Evolutionary conservation across 2,113 vertebrate species (phyloP).

Genomic region (Cisticola juncidis): DNA sequence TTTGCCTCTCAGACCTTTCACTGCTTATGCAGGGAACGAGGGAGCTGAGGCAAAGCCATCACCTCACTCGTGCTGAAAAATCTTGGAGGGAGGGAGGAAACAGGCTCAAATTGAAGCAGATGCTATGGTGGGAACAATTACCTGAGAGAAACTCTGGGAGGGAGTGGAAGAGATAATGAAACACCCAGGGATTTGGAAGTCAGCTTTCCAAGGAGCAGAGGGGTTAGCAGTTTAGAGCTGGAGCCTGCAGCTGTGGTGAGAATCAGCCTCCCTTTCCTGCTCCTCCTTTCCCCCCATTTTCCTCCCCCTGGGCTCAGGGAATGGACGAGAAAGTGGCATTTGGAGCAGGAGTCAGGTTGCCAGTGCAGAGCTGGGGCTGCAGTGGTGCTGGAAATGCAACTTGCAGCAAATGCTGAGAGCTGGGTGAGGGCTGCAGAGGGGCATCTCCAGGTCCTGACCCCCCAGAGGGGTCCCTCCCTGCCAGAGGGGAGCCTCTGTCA

Average conservation of each 20-base stretch:
- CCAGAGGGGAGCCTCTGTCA: neutral
- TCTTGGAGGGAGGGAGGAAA: neutral
- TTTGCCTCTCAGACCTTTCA: neutral
- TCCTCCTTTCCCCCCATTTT: neutral
- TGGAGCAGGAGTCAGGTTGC: neutral
- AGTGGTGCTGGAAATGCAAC: neutral
- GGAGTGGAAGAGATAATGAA: conserved; percentile 63
- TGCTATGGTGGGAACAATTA: conserved; percentile 68
- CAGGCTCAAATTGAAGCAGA: conserved; percentile 48
- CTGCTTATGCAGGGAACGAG: neutral
- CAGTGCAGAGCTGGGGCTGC: neutral
- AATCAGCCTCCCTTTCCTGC: conserved; percentile 5
- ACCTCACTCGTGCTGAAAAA: neutral
- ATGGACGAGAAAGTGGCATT: neutral
- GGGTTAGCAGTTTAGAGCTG: conserved; percentile 41
- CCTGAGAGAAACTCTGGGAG: conserved; percentile 56
- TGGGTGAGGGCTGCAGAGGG: neutral
- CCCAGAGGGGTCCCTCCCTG: neutral
- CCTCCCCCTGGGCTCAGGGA: neutral
- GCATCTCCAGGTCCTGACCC: neutral
- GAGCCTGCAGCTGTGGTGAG: conserved; percentile 37
- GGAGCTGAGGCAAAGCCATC: neutral
- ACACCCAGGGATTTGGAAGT: conserved; percentile 62
- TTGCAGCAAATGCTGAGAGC: neutral
- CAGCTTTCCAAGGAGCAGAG: conserved; percentile 44